Evolutionary conservation across 2,797 vertebrate species (phyloP).

Genomic region (Periophthalmus magnuspinnatus): DNA sequence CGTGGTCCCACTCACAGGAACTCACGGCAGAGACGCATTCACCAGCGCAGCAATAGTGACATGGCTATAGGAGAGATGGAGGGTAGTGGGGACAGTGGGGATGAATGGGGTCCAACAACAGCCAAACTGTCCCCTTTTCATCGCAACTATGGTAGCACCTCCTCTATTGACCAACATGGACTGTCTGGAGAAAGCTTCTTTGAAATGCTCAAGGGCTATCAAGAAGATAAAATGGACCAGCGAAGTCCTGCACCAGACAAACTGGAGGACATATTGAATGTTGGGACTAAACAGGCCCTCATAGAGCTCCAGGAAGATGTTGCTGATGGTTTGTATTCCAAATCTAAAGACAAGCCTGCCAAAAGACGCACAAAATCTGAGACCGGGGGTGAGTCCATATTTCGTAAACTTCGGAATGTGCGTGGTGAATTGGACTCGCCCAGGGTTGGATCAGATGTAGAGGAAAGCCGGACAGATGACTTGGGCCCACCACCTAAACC

Average conservation of each 20-base stretch:
- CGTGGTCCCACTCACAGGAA: slow-evolving; percentile 83
- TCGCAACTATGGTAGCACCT: slow-evolving; percentile 95
- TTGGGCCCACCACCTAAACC: slow-evolving; percentile 75
- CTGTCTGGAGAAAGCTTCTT: slow-evolving; percentile 91
- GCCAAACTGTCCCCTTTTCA: slow-evolving; percentile 91
- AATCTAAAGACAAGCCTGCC: slow-evolving; percentile 90
- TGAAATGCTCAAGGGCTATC: slow-evolving; percentile 91
- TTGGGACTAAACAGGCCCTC: slow-evolving; percentile 80
- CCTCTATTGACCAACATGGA: slow-evolving; percentile 93
- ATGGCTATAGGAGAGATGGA: slow-evolving; percentile 96
- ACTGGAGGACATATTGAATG: slow-evolving; percentile 86
- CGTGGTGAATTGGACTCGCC: slow-evolving; percentile 89
- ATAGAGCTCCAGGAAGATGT: slow-evolving; percentile 85
- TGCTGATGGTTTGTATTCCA: slow-evolving; percentile 76
- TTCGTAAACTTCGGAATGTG: slow-evolving; percentile 91
- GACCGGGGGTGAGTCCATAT: slow-evolving; percentile 95
- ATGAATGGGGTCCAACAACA: slow-evolving; percentile 85
- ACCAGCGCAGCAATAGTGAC: slow-evolving; percentile 95
- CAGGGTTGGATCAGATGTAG: slow-evolving; percentile 80
- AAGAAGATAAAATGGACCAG: slow-evolving; percentile 86
- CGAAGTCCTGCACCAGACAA: slow-evolving; percentile 85
- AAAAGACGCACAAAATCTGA: slow-evolving; percentile 96
- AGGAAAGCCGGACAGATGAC: slow-evolving; percentile 89
- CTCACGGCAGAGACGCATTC: slow-evolving; percentile 85
- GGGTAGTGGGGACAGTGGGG: slow-evolving; percentile 89